Percentiles rank a stretch among this genome's conserved stretches.
Conservation (phyloP, 1,140 invertebrate species). For the Armadillidium nasatum region DNA sequence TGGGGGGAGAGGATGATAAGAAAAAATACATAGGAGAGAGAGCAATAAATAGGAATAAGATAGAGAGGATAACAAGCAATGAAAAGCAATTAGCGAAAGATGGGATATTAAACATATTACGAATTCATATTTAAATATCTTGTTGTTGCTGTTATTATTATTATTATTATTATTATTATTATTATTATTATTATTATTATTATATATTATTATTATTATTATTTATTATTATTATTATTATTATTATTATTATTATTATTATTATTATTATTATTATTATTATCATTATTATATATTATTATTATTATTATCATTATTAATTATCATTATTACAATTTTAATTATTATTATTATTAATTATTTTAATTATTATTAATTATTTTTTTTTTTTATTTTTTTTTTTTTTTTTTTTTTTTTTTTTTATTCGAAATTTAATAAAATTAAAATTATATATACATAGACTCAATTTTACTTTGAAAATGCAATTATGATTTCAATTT, state of each 20-base stretch:
- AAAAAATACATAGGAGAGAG: neutral
- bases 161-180: constrained; percentile 13
- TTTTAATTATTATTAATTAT: too few relatives aligned
- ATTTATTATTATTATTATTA: constrained; percentile 14
- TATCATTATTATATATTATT: constrained; percentile 1
- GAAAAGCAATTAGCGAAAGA: neutral
- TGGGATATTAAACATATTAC: neutral
- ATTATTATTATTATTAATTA: too few relatives aligned
- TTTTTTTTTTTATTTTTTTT: too few relatives aligned
- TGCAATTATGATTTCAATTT: too few relatives aligned
- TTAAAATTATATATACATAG: too few relatives aligned
- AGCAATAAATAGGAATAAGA: neutral
- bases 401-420: too few relatives aligned
- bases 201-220: constrained; percentile 10
- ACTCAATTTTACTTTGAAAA: too few relatives aligned
- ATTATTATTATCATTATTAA: too few relatives aligned
- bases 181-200: constrained; percentile 9
- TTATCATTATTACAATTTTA: too few relatives aligned
- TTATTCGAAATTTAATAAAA: neutral
- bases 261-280: neutral
- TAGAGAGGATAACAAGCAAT: neutral
- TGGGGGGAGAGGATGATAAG: neutral
- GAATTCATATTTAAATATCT: neutral
- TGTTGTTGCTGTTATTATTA: neutral
- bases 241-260: constrained; percentile 12